phyloP scores from a whole-genome alignment of 2,888 invertebrate genomes.

The Diadegma fenestrale region DNA sequence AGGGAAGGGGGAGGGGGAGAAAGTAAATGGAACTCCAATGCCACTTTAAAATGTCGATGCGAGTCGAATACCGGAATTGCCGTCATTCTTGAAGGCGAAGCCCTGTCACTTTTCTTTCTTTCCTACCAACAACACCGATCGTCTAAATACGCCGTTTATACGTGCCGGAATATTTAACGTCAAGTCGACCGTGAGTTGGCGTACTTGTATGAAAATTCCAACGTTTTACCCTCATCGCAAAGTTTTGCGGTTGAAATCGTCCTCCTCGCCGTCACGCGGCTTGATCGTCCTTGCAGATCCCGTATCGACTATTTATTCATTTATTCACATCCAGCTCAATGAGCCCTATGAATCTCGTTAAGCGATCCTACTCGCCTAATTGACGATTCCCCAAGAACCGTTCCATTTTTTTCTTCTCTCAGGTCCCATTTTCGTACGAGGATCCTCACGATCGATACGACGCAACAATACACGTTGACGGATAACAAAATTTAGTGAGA shows the following conservation, averaged over 20 bases:
- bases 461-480: not conserved
- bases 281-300: not conserved
- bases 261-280: not conserved
- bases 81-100: constrained; percentile 60
- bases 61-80: constrained; percentile 68
- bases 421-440: not conserved
- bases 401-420: not conserved
- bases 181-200: constrained; percentile 9
- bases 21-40: constrained; percentile 58
- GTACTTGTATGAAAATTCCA: constrained; percentile 49
- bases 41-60: constrained; percentile 69
- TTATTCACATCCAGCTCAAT: not conserved
- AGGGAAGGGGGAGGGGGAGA: constrained; percentile 23
- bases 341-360: constrained; percentile 3
- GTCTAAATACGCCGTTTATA: constrained; percentile 63
- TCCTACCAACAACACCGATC: constrained; percentile 33
- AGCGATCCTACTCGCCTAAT: constrained; percentile 10
- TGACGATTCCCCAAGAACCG: not conserved
- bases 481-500: constrained; percentile 11
- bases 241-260: constrained; percentile 10
- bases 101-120: not conserved
- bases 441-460: not conserved
- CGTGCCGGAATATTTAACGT: constrained; percentile 59
- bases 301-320: not conserved
- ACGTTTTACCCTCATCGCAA: constrained; percentile 32